Percentiles rank a stretch among this genome's conserved stretches.
These are phyloP conservation scores for Diachrysia chrysitis DNA, from an alignment of 2,888 invertebrate genomes.

Conservation along the genomic window DNA sequence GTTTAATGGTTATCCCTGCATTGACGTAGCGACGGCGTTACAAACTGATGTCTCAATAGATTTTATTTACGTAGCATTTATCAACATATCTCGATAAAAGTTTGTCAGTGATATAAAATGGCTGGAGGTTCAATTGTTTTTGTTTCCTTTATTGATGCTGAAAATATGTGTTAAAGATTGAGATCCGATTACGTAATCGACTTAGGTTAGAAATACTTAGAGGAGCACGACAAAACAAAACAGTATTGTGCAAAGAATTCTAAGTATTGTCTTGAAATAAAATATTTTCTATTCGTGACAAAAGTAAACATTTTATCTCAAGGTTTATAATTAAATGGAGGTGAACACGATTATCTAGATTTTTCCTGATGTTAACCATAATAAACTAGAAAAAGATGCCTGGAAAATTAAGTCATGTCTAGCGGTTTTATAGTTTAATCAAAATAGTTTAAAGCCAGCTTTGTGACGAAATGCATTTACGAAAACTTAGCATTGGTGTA, in stretches of 20 bases:
- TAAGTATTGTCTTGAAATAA: conserved; percentile 15
- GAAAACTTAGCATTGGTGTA: conserved; percentile 58
- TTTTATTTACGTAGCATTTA: conserved; percentile 9
- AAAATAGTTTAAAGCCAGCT: conserved; percentile 51
- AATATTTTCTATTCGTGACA: conserved; percentile 3
- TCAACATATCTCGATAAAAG: conserved; percentile 5
- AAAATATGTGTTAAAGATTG: too few species aligned
- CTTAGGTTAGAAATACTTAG: neutral
- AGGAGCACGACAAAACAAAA: neutral
- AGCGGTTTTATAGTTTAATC: conserved; percentile 50
- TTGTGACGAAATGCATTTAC: conserved; percentile 65
- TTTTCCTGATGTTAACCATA: neutral
- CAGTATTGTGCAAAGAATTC: neutral
- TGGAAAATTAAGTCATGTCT: conserved; percentile 42
- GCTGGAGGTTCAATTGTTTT: conserved; percentile 2
- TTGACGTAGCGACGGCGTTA: conserved; percentile 14
- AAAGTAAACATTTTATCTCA: neutral
- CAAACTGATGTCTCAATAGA: conserved; percentile 1
- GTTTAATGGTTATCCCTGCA: conserved; percentile 25
- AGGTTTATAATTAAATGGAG: neutral
- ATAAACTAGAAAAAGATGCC: conserved; percentile 20
- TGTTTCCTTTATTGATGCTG: neutral
- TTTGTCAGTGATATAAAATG: conserved; percentile 17
- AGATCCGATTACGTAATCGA: too few species aligned
- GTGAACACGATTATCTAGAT: neutral